Evolutionary conservation across 2,888 invertebrate species (phyloP), one percentile per base, ranked within the genome.

Genomic region (Agonopterix arenella): DNA sequence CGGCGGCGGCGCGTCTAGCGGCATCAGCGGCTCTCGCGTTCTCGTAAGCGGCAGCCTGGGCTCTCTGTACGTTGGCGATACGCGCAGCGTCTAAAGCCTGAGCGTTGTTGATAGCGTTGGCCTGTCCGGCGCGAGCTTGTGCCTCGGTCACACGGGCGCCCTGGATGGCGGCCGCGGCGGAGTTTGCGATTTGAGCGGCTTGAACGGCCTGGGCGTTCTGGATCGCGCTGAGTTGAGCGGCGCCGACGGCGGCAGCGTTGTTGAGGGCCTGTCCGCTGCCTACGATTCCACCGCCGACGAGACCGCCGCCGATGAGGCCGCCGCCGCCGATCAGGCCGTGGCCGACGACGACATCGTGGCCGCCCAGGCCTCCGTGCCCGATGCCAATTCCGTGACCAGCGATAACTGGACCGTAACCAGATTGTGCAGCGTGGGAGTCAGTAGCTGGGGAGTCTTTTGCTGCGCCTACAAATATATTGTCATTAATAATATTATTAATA

Each of bases 191-290:
- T 54, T 84, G 79, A 2, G 85, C 70, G 1, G 79, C 88, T 11
- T 84, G 85, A 9, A 76, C 84, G 10, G 88, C 88, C 52, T 86
- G 88, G 1, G 88, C 86, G 63, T 86, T 86, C 53, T 88, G 86
- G 54, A 86, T 85, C 41, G 86, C 85, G 51, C 82, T 84, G 45
- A 88, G 80, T 48, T 85, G 88, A 41, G 88, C 83, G 18, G 85
- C 85, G 8, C 86, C 85, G 1, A 70, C 85, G 4, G 84, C 78
- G 2, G 76, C 88, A 4, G 85, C 86, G 54, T 74, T 81, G 65
- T 84, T 86, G 42, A 88, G 73, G 1, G 82, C 83, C 11, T 67
- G 67, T 3, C 77, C 76, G 43, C 70, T 73, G 50, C 81, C 81
- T 48, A 44, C 64, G 1, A 64, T 53, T n/a, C 57, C 63, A 47